Evolutionary conservation across 2,113 vertebrate species (phyloP).

Genomic region (Ancistrus triradiatus): DNA sequence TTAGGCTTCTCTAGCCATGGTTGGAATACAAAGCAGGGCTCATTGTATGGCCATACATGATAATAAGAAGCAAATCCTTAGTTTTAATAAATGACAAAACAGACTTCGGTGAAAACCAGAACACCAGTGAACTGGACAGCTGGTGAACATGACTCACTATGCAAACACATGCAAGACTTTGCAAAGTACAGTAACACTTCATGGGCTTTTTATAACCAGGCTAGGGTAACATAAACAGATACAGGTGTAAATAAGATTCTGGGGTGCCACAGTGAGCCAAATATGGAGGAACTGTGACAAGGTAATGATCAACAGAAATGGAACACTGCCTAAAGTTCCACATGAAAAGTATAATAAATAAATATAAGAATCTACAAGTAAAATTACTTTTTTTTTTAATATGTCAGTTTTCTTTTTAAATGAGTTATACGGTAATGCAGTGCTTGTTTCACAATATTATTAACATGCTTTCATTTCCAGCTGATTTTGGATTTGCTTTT

Average conservation of each 20-base stretch:
- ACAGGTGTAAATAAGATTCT: not conserved
- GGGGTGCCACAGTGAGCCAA: too few species aligned
- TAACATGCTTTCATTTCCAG: too few species aligned
- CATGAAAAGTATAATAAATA: too few species aligned
- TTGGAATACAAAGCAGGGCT: not conserved
- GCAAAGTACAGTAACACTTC: not conserved
- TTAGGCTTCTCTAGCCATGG: not conserved
- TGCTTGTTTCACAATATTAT: too few species aligned
- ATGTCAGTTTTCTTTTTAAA: too few species aligned
- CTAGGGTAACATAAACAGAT: not conserved
- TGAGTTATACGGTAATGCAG: too few species aligned
- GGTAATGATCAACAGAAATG: too few species aligned
- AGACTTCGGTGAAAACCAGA: not conserved
- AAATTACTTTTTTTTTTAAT: not conserved
- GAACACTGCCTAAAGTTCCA: too few species aligned
- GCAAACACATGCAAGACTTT: conserved; percentile 14
- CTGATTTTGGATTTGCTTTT: too few species aligned
- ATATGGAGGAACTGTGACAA: too few species aligned
- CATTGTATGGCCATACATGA: not conserved
- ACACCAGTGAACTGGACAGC: not conserved
- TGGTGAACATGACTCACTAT: not conserved
- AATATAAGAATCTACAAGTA: not conserved
- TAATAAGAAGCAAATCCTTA: not conserved
- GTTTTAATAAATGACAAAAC: not conserved
- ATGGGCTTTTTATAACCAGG: not conserved